Evolutionary conservation across 2,797 vertebrate genomes (phyloP), one percentile per base, ranked within the genome.

Genomic region (Geotrypetes seraphini): DNA sequence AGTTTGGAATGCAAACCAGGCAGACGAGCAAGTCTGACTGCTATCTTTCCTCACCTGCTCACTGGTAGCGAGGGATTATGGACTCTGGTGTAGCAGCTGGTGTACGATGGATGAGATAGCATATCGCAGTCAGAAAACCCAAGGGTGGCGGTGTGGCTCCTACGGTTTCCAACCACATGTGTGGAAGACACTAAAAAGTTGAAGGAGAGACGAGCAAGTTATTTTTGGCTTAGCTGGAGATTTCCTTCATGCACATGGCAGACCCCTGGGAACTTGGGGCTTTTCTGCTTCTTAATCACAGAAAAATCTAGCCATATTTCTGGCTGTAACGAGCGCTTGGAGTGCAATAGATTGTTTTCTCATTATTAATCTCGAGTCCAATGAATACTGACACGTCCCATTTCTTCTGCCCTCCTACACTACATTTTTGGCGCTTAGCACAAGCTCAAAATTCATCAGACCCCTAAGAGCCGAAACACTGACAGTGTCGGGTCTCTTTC

Each of bases 161-260:
- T 78, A 89, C 93, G 96, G 63, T 75, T 90, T 31, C 81, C 85
- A 10, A 72, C 55, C 27, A 81, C 70, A 31, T 85, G 77, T 25
- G 67, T 69, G 25, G 86, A 79, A 54, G 86, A 91, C 39, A 86
- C 85, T 89, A 49, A 10, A n/a, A 66, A 57, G 54, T 37, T n/a
- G 20, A 45, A 11, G 7, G 15, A 19, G 23, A 38, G 6, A 27
- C n/a, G 2, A 42, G 12, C 5, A 23, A 29, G 40, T 60, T 8
- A 47, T 12, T 25, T 7, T 2, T 30, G 30, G 19, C 20, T 16
- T 25, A 13, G 20, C 10, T 34, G 19, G 12, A 27, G 40, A 12
- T 35, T 14, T 24, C 24, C 20, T 27, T n/a, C 33, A 27, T 0
- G 0, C 34, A 21, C 14, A 27, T 25, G 7, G 0, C 0, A 16